A percentile compares a stretch with the other conserved stretches of the same genome.
phyloP scores from a whole-genome alignment of 2,113 vertebrate genomes.

The Platichthys flesus region DNA sequence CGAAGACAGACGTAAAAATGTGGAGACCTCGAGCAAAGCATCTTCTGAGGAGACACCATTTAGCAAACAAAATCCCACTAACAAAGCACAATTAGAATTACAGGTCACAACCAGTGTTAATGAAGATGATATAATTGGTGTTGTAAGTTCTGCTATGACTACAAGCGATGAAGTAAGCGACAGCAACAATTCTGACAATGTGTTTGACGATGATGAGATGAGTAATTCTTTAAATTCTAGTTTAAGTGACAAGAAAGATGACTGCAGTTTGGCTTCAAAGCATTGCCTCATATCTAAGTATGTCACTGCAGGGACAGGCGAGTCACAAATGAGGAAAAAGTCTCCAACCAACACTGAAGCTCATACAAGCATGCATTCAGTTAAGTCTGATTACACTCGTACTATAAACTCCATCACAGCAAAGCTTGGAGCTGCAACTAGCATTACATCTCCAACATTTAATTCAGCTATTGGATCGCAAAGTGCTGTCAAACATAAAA shows the following conservation, averaged over 20 bases:
- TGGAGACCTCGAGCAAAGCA: slow-evolving; percentile 9
- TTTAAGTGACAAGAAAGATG: slow-evolving; percentile 26
- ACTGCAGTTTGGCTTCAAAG: slow-evolving; percentile 3
- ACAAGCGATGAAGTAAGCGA: slow-evolving; percentile 64
- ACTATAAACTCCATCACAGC: slow-evolving; percentile 64
- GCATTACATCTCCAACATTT: slow-evolving; percentile 28
- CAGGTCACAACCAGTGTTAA: slow-evolving; percentile 1
- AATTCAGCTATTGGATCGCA: slow-evolving; percentile 30
- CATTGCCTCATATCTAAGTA: background rate
- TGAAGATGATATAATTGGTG: slow-evolving; percentile 34
- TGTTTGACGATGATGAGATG: slow-evolving; percentile 68
- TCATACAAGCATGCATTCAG: background rate
- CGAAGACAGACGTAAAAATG: background rate
- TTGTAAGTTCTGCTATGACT: slow-evolving; percentile 17
- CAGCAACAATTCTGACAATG: slow-evolving; percentile 71
- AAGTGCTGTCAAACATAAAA: slow-evolving; percentile 12
- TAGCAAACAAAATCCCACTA: slow-evolving; percentile 5
- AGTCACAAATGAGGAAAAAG: slow-evolving; percentile 1
- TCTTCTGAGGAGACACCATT: background rate
- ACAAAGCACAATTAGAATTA: slow-evolving; percentile 14
- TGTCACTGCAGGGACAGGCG: background rate
- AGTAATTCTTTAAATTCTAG: slow-evolving; percentile 27
- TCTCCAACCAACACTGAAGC: slow-evolving; percentile 8
- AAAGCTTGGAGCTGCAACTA: slow-evolving; percentile 58
- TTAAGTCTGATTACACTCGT: slow-evolving; percentile 40